Base-by-base conservation (phyloP, 2,797 vertebrate genomes). In the Ceryle rudis region DNA sequence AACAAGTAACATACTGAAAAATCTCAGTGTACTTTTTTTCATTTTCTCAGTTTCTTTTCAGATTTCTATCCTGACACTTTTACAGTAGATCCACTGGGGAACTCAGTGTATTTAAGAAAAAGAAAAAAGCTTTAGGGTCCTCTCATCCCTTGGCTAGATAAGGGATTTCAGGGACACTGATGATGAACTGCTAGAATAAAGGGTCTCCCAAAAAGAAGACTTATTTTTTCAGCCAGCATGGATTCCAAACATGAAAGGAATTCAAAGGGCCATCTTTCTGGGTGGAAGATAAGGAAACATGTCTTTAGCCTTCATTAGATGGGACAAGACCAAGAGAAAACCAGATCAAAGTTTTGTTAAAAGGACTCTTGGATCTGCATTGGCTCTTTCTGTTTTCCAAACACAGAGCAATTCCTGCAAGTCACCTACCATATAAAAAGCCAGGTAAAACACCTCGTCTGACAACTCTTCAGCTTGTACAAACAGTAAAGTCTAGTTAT, bases 31-130 rank as follows among this genome's bases (percentile, higher is more conserved):
- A 26, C 1, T 4, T 31, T 84, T 84, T 94, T 84, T 60, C 5
- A 31, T 90, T 73, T 81, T 92, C 57, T 93, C 81, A 44, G n/a
- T 77, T 95, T 91, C 77, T 88, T 74, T 83, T 81, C 46, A 64
- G 35, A 58, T 81, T 89, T 71, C 39, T 72, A 11, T 77, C 49
- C 70, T 71, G 41, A 78, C 0, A 1, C 16, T 55, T 29, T 93
- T 90, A 47, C 26, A 74, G 41, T 12, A 60, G 39, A 33, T 17
- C 35, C 28, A 69, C 3, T 58, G 41, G 54, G 11, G 51, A 90
- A 77, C 35, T 77, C 3, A 1, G 5, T 39, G 9, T 58, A 49
- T 29, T 77, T 51, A 81, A 88, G 58, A 47, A 81, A 69, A 70
- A 54, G 3, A 66, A 64, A 66, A 57, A 78, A 10, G 0, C 28